A percentile compares a stretch with the other conserved stretches of the same genome.
Evolutionary conservation across 2,797 vertebrate species (phyloP).

Genomic region (Pelochelys cantorii): DNA sequence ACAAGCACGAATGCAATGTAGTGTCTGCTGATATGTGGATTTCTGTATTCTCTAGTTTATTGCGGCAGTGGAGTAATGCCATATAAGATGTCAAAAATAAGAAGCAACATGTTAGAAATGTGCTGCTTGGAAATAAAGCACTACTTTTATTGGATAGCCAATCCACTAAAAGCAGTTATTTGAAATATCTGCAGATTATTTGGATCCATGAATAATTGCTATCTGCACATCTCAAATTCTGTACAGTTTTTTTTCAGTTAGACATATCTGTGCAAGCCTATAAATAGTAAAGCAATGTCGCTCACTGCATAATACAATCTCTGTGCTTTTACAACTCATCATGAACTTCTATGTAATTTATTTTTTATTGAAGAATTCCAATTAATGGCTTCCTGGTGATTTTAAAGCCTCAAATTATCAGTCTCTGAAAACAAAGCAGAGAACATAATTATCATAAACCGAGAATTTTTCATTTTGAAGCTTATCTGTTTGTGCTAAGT

Average conservation of each 20-base stretch:
- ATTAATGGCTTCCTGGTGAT: slow-evolving; percentile 92
- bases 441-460: slow-evolving; percentile 91
- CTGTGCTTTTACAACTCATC: slow-evolving; percentile 88
- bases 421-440: slow-evolving; percentile 90
- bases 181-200: slow-evolving; percentile 79
- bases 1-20: rapidly evolving
- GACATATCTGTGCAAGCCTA: slow-evolving; percentile 78
- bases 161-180: slow-evolving; percentile 81
- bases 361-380: slow-evolving; percentile 92
- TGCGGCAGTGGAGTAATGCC: slow-evolving; percentile 54
- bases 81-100: slow-evolving; percentile 71
- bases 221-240: slow-evolving; percentile 81
- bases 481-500: slow-evolving; percentile 91
- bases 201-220: slow-evolving; percentile 80
- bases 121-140: slow-evolving; percentile 75
- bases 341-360: slow-evolving; percentile 89
- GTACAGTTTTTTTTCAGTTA: slow-evolving; percentile 79
- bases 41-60: slow-evolving; percentile 21
- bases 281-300: slow-evolving; percentile 82
- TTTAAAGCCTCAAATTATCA: slow-evolving; percentile 91
- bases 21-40: neutral
- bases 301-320: slow-evolving; percentile 85
- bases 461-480: slow-evolving; percentile 90
- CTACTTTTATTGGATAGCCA: slow-evolving; percentile 74
- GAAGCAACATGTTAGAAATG: slow-evolving; percentile 70